Conservation (phyloP, 2,888 invertebrate species). For the Drosophila melanosoma region DNA sequence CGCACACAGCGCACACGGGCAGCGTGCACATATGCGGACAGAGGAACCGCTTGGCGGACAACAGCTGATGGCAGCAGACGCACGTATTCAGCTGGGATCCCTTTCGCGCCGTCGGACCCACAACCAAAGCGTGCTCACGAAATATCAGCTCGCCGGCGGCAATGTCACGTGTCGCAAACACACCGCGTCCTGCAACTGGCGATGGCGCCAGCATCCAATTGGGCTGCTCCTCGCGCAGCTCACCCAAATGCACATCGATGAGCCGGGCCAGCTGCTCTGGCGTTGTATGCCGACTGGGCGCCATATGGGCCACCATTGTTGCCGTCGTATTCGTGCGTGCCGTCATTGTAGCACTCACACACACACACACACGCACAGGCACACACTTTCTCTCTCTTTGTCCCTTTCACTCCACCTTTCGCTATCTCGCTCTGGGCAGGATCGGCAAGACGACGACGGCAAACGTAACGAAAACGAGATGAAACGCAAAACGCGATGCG, state of each 20-base stretch:
- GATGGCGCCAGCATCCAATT: constrained; percentile 88
- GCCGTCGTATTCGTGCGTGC: constrained; percentile 59
- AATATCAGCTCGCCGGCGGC: constrained; percentile 89
- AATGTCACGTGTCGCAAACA: constrained; percentile 89
- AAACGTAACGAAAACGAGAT: constrained; percentile 23
- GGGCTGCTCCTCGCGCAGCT: constrained; percentile 78
- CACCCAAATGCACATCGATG: constrained; percentile 81
- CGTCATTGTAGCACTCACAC: constrained; percentile 11
- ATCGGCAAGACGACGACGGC: constrained; percentile 16
- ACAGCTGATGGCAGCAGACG: constrained; percentile 87
- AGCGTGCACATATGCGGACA: constrained; percentile 89
- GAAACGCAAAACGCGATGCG: constrained; percentile 58
- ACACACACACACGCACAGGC: neutral
- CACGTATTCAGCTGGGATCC: constrained; percentile 87
- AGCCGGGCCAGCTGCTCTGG: constrained; percentile 81
- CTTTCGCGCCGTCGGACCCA: constrained; percentile 88
- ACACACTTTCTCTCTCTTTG: neutral
- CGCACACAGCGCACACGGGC: constrained; percentile 89
- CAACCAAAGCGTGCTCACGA: constrained; percentile 89
- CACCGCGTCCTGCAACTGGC: constrained; percentile 88
- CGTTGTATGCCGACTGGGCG: constrained; percentile 67
- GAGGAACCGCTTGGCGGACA: constrained; percentile 83
- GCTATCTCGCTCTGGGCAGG: constrained; percentile 21
- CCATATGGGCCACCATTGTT: constrained; percentile 74
- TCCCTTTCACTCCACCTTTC: neutral